Evolutionary conservation across 2,888 invertebrate genomes (phyloP), one percentile per base, ranked within the genome.

Genomic region (Limnephilus rhombicus): DNA sequence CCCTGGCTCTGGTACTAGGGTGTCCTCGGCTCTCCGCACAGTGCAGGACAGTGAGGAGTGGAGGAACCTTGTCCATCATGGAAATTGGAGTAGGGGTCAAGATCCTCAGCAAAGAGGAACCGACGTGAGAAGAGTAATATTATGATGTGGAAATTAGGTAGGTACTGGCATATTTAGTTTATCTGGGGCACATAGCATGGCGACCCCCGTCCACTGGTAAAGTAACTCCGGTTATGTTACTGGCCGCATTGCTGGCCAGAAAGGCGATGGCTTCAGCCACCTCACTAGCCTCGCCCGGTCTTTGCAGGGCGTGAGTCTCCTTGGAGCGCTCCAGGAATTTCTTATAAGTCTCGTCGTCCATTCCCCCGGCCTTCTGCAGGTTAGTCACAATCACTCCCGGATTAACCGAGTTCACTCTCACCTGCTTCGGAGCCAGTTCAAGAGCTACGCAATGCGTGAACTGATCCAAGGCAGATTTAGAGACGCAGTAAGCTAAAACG

Each of bases 181-280:
- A 98, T 94, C 99, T 97, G 15, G 99, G 99, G 94, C 99, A 99
- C 98, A 99, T 98, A 11, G 98, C 98, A 95, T 99, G 98, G 87
- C 99, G 97, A 0, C 99, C 99, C 37, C 99, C 99, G 95, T 99
- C 99, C 0, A 99, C 98, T 0, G 99, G 98, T 41, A 99, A 94
- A 92, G 97, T 98, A 9, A 97, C 98, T 5, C 99, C 99, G 13
- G 99, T 99, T 7, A 98, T 98, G 94, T 98, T 99, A 94, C 98
- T 98, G 3, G 99, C 98, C 93, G 97, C 96, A 91, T 98, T 98
- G 93, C 99, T 98, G 0, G 99, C 99, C 92, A 99, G 96, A 95
- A 99, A 99, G 0, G 98, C 98, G 94, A 99, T 99, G 0, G 98
- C 97, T 89, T 97, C 97, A 0, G 99, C 99, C 0, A 99, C 98